Percentiles rank a stretch among this genome's conserved stretches.
Evolutionary conservation across 2,113 vertebrate species (phyloP).

Genomic region (Entelurus aequoreus): DNA sequence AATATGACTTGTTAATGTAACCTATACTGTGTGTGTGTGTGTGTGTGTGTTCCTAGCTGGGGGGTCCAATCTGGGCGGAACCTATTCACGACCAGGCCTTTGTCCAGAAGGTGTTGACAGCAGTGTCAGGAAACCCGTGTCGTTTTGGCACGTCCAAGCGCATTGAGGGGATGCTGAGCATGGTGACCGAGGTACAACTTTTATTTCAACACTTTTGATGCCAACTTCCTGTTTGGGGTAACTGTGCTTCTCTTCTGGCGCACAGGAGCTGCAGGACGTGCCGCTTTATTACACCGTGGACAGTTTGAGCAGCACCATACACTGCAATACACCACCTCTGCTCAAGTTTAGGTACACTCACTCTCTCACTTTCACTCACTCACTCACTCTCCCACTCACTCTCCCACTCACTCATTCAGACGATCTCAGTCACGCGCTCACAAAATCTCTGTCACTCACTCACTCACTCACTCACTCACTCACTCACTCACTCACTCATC

Average conservation of each 20-base stretch:
- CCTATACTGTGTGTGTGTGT: neutral
- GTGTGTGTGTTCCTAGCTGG: constrained; percentile 64
- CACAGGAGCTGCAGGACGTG: constrained; percentile 78
- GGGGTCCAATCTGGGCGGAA: constrained; percentile 86
- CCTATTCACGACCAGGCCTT: constrained; percentile 79
- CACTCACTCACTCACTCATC: too few species aligned
- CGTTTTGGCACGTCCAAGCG: constrained; percentile 80
- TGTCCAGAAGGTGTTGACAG: constrained; percentile 74
- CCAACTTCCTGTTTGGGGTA: neutral
- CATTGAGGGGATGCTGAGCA: constrained; percentile 84
- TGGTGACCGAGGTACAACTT: constrained; percentile 79
- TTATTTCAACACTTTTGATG: neutral
- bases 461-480: too few species aligned
- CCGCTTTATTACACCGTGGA: constrained; percentile 83
- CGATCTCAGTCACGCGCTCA: too few species aligned
- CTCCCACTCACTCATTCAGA: too few species aligned
- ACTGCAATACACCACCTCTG: constrained; percentile 72
- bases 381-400: too few species aligned
- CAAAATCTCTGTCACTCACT: too few species aligned
- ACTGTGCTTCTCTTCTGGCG: neutral
- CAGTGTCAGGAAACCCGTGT: constrained; percentile 74
- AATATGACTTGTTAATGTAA: neutral
- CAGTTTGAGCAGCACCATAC: constrained; percentile 74
- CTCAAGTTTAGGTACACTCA: constrained; percentile 78
- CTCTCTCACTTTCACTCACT: too few species aligned